Evolutionary conservation across 2,797 vertebrate genomes (phyloP).

Genomic region (Phoebastria nigripes): DNA sequence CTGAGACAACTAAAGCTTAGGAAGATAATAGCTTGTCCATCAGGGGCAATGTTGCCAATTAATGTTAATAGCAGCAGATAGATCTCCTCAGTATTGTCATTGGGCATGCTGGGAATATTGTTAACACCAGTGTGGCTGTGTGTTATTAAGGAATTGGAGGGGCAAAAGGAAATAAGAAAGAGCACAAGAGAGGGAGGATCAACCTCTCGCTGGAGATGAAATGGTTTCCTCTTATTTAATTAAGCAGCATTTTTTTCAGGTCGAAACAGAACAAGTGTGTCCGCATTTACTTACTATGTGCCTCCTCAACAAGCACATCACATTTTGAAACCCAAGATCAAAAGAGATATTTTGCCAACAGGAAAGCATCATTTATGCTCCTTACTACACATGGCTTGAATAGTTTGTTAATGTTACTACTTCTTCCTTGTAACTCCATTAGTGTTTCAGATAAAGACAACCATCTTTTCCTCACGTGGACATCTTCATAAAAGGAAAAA

Average conservation of each 20-base stretch:
- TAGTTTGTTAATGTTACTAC: neutral
- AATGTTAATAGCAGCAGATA: conserved; percentile 58
- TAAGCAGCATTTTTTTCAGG: neutral
- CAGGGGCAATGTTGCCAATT: conserved; percentile 47
- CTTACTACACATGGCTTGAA: neutral
- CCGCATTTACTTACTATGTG: neutral
- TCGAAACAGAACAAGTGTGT: neutral
- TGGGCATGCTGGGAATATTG: conserved; percentile 15
- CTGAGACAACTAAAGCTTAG: conserved; percentile 36
- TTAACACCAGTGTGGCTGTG: neutral
- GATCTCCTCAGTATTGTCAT: conserved; percentile 26
- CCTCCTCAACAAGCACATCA: rapidly evolving
- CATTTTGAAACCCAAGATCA: neutral
- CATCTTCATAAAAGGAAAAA: neutral
- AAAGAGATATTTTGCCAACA: neutral
- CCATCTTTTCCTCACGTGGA: neutral
- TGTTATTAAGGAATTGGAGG: conserved; percentile 2
- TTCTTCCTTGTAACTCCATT: neutral
- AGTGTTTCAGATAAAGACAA: neutral
- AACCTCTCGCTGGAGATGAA: neutral
- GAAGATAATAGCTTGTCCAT: conserved; percentile 66
- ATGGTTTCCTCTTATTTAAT: conserved; percentile 5
- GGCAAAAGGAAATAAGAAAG: neutral
- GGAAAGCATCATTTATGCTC: neutral
- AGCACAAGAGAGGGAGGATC: neutral